Percentiles rank a stretch among this genome's conserved stretches.
These are phyloP conservation scores for Drosophila ezoana DNA, from an alignment of 2,888 invertebrate species.

Conservation along the genomic window DNA sequence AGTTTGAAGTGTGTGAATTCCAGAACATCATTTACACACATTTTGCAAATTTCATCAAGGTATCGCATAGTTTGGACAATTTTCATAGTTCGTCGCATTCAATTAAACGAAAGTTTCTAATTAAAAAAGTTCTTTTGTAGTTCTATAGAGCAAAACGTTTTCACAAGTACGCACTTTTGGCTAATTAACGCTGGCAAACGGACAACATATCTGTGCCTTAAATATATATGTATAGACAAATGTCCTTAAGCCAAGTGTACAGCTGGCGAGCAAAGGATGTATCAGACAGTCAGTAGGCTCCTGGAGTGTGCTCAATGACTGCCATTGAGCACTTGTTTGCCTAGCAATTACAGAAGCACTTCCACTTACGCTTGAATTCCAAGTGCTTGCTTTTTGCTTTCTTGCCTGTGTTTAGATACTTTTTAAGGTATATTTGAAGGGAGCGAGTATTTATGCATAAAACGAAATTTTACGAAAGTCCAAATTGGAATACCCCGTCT, in stretches of 20 bases:
- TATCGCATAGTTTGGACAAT: not conserved
- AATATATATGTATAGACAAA: not conserved
- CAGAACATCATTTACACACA: constrained; percentile 7
- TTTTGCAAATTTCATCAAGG: not conserved
- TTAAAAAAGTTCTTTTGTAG: constrained; percentile 28
- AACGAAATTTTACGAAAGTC: constrained; percentile 29
- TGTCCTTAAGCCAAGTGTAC: constrained; percentile 17
- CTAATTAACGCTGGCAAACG: constrained; percentile 41
- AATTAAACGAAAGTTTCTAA: constrained; percentile 12
- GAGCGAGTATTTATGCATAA: constrained; percentile 29
- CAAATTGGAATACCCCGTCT: constrained; percentile 6
- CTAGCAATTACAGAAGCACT: constrained; percentile 52
- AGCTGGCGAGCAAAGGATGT: not conserved
- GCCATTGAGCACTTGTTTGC: constrained; percentile 50
- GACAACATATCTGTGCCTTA: constrained; percentile 2
- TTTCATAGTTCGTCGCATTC: not conserved
- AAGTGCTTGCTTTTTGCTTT: constrained; percentile 8
- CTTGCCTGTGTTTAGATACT: constrained; percentile 25
- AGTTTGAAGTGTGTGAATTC: constrained; percentile 27
- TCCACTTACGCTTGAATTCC: constrained; percentile 23
- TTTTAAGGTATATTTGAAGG: constrained; percentile 10
- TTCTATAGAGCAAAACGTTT: constrained; percentile 13
- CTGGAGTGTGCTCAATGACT: constrained; percentile 30
- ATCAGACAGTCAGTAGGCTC: constrained; percentile 22
- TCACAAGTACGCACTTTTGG: constrained; percentile 9